A percentile compares a stretch with the other conserved stretches of the same genome.
These are phyloP conservation scores for Pseudoatta argentina DNA, from an alignment of 1,140 invertebrate genomes.

Conservation along the genomic window DNA sequence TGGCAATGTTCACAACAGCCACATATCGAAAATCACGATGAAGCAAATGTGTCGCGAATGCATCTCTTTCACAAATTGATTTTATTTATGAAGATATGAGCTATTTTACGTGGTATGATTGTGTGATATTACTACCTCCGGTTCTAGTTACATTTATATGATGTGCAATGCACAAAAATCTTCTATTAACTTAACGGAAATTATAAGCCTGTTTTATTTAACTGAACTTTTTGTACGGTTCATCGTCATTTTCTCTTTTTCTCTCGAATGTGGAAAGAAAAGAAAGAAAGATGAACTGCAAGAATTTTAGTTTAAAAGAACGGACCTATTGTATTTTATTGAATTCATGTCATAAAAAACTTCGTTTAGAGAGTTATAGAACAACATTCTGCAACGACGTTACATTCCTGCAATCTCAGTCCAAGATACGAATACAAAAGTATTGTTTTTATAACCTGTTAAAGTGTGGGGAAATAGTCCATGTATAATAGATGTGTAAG, in stretches of 20 bases:
- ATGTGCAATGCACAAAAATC: constrained; percentile 3
- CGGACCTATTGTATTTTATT: background rate
- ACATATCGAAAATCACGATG: background rate
- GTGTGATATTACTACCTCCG: constrained; percentile 24
- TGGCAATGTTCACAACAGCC: background rate
- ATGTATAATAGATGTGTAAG: constrained; percentile 47
- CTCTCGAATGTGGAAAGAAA: no score
- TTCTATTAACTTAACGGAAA: background rate
- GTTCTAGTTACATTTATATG: constrained; percentile 29
- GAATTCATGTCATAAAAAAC: background rate
- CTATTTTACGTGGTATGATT: constrained; percentile 16
- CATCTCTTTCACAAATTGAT: background rate
- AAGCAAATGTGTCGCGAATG: background rate
- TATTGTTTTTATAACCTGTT: constrained; percentile 32
- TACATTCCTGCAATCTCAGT: constrained; percentile 46
- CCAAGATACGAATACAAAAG: background rate
- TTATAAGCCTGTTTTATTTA: background rate
- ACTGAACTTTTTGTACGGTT: no score
- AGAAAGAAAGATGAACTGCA: no score
- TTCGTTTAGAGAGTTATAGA: background rate
- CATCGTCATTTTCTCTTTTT: no score
- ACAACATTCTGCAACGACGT: constrained; percentile 27
- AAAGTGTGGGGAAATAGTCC: constrained; percentile 47
- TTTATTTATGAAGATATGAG: constrained; percentile 1
- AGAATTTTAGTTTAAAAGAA: no score